Evolutionary conservation across 2,888 invertebrate genomes (phyloP).

Genomic region (Bedellia somnulentella): DNA sequence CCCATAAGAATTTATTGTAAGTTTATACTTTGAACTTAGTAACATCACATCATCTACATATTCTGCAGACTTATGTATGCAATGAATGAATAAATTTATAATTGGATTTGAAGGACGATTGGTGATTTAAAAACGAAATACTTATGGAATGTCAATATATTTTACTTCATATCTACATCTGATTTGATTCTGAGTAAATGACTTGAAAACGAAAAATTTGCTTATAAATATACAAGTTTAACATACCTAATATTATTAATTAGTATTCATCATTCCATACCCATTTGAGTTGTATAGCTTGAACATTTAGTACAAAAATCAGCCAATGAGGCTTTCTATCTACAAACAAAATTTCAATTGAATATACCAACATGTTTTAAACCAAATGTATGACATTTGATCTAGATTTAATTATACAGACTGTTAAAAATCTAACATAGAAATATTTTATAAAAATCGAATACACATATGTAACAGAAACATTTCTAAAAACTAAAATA

Average conservation of each 20-base stretch:
- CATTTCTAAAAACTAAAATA: conserved; percentile 43
- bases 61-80: too few species aligned
- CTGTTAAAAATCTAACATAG: conserved; percentile 59
- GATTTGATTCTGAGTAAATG: conserved; percentile 44
- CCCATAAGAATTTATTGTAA: too few species aligned
- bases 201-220: conserved; percentile 44
- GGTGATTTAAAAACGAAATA: conserved; percentile 46
- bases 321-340: conserved; percentile 46
- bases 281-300: conserved; percentile 18
- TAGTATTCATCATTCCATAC: conserved; percentile 19
- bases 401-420: conserved; percentile 39
- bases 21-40: too few species aligned
- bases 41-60: too few species aligned
- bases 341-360: conserved; percentile 57
- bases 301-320: conserved; percentile 27
- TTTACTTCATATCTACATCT: conserved; percentile 57
- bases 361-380: conserved; percentile 57
- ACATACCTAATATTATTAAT: conserved; percentile 23
- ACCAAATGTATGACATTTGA: conserved; percentile 62
- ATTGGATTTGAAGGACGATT: too few species aligned
- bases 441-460: conserved; percentile 55
- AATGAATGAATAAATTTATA: too few species aligned
- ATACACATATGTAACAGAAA: conserved; percentile 39
- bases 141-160: conserved; percentile 61
- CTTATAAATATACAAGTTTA: conserved; percentile 49